Conservation (phyloP, 2,888 invertebrate species). For the Pollenia amentaria region DNA sequence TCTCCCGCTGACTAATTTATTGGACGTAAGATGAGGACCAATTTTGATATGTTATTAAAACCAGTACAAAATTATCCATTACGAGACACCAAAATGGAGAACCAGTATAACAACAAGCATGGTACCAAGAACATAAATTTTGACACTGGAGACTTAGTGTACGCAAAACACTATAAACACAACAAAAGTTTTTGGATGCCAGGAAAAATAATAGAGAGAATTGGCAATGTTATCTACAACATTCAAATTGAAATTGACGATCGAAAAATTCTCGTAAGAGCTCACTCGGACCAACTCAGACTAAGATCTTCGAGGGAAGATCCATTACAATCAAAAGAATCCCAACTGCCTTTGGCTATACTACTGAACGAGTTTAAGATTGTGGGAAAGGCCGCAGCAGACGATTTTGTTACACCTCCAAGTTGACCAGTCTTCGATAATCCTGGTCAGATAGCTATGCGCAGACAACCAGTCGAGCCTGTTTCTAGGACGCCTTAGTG, state of each 20-base stretch:
- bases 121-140: too few relatives aligned
- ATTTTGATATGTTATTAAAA: too few relatives aligned
- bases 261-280: conserved; percentile 26
- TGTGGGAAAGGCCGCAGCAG: neutral
- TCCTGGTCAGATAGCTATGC: neutral
- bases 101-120: too few relatives aligned
- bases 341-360: conserved; percentile 15
- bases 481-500: conserved; percentile 14
- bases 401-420: conserved; percentile 34
- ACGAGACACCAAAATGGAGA: too few relatives aligned
- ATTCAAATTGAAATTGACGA: conserved; percentile 12
- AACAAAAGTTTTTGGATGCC: conserved; percentile 45
- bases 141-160: conserved; percentile 19
- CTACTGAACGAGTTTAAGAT: conserved; percentile 36
- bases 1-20: too few relatives aligned
- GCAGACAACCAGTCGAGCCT: conserved; percentile 37
- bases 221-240: conserved; percentile 43
- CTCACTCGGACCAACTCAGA: too few relatives aligned
- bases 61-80: too few relatives aligned
- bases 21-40: too few relatives aligned
- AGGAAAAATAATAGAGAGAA: conserved; percentile 41
- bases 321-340: neutral
- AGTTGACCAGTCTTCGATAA: neutral
- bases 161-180: conserved; percentile 35
- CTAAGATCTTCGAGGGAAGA: neutral